Evolutionary conservation across 2,888 invertebrate species (phyloP).

Genomic region (Oscheius myriophilus): DNA sequence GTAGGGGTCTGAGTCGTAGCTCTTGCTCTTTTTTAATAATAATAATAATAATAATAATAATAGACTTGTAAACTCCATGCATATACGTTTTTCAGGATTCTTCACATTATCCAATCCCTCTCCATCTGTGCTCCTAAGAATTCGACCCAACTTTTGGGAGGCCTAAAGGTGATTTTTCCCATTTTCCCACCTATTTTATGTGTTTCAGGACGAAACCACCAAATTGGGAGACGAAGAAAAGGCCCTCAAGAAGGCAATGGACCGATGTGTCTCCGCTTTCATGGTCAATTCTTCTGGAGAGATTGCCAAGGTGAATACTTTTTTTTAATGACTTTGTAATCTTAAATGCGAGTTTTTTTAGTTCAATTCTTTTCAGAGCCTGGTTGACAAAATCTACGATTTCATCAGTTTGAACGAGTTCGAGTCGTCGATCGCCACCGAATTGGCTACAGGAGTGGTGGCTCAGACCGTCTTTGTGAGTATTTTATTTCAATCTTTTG

Average conservation of each 20-base stretch:
- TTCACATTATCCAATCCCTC: conserved; percentile 27
- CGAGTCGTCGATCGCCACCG: conserved; percentile 36
- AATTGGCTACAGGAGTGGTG: conserved; percentile 33
- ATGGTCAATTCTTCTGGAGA: conserved; percentile 23
- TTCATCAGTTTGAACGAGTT: conserved; percentile 36
- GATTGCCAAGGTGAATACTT: conserved; percentile 1
- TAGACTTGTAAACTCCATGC: not conserved
- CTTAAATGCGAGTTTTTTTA: too few relatives aligned
- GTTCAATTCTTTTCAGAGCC: conserved; percentile 29
- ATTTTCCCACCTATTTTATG: not conserved
- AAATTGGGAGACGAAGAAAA: conserved; percentile 27
- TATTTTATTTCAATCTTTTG: not conserved
- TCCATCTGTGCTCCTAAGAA: conserved; percentile 39
- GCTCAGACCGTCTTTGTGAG: conserved; percentile 30
- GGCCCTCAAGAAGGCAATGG: conserved; percentile 15
- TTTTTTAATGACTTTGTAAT: not conserved
- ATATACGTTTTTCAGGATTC: conserved; percentile 2
- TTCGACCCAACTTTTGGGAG: conserved; percentile 31
- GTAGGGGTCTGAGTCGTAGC: too few relatives aligned
- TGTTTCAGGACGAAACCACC: conserved; percentile 24
- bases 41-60: too few relatives aligned
- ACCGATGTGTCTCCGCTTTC: conserved; percentile 27
- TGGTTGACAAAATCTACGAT: conserved; percentile 33
- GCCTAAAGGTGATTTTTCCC: conserved; percentile 10
- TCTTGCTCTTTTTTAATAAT: too few relatives aligned